phyloP scores from a whole-genome alignment of 2,888 invertebrate species.

The Spatulosminthurus flaviceps region DNA sequence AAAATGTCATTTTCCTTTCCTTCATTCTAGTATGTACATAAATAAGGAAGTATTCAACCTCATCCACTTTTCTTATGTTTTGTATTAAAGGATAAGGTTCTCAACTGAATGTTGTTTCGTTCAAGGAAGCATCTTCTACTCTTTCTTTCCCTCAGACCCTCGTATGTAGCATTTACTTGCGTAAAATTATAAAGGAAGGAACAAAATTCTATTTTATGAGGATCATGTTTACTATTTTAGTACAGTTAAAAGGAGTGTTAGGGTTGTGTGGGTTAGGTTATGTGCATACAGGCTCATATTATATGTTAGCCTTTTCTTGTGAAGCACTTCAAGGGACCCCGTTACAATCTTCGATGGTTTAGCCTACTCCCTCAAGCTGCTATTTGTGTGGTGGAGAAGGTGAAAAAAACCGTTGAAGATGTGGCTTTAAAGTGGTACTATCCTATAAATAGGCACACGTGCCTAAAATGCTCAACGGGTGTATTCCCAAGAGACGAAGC shows the following conservation, averaged over 20 bases:
- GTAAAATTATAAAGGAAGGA: neutral
- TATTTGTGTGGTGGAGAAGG: conserved; percentile 13
- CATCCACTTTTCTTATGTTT: too few relatives aligned
- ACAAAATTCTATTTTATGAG: neutral
- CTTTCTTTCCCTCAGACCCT: neutral
- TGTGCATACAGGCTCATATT: neutral
- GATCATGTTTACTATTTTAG: conserved; percentile 1
- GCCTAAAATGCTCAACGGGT: conserved; percentile 26
- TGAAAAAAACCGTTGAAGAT: conserved; percentile 27
- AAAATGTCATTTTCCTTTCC: conserved; percentile 21
- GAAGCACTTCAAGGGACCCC: conserved; percentile 35
- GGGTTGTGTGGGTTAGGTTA: neutral
- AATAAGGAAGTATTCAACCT: too few relatives aligned
- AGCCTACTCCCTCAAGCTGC: conserved; percentile 1
- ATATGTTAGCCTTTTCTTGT: conserved; percentile 28
- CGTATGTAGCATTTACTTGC: neutral
- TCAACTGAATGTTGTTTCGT: neutral
- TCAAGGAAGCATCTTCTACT: conserved; percentile 8
- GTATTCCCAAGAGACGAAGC: conserved; percentile 6
- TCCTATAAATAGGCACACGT: conserved; percentile 30
- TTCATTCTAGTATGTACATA: neutral
- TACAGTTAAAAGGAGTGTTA: neutral
- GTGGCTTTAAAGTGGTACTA: conserved; percentile 27
- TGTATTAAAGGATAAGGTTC: neutral
- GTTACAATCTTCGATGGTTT: conserved; percentile 16